Base-by-base conservation (phyloP, 2,888 invertebrate genomes). In the Baronia brevicornis region DNA sequence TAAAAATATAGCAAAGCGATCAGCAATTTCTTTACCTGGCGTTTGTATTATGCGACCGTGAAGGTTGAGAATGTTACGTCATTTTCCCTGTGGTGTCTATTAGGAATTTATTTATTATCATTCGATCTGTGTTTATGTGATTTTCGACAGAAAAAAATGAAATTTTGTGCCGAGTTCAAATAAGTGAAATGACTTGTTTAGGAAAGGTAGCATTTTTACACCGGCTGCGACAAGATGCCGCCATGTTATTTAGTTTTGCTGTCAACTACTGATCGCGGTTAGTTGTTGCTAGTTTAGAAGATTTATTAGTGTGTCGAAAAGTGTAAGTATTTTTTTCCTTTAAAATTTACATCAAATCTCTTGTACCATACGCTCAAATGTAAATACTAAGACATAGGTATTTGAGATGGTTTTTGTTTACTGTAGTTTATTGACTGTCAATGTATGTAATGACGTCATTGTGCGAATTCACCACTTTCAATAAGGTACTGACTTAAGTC, bases 21-120 rank as follows among this genome's bases (percentile, higher is more conserved):
- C 56, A 60, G 46, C 53, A 60, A 57, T 59, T 64, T 70, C 60
- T 57, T 61, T 64, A 62, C 60, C 48, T 67, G 60, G 55, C 61
- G 60, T 60, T 51, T 58, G 64, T 74, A 68, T 70, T 72, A 69
- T 71, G 79, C 80, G 82, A 77, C 79, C 79, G 80, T 84, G 84
- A 84, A 84, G 82, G 80, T 80, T 84, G 78, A 80, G 78, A 77
- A 74, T 82, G 84, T 84, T 84, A 84, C 84, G 84, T 84, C 84
- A 84, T 79, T 82, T 80, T 67, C 66, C 63, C 63, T 70, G 63
- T 70, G 68, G 69, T 78, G 73, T 67, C 72, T 79, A 73, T 63
- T 79, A 60, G 56, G 67, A 64, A 75, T 65, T 54, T 60, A 65
- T 54, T 57, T 69, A 67, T 60, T 71, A 68, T 62, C 57, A 45